A percentile compares a stretch with the other conserved stretches of the same genome.
These are phyloP conservation scores for Cephus nigrinus DNA, from an alignment of 2,888 invertebrate species.

Conservation along the genomic window DNA sequence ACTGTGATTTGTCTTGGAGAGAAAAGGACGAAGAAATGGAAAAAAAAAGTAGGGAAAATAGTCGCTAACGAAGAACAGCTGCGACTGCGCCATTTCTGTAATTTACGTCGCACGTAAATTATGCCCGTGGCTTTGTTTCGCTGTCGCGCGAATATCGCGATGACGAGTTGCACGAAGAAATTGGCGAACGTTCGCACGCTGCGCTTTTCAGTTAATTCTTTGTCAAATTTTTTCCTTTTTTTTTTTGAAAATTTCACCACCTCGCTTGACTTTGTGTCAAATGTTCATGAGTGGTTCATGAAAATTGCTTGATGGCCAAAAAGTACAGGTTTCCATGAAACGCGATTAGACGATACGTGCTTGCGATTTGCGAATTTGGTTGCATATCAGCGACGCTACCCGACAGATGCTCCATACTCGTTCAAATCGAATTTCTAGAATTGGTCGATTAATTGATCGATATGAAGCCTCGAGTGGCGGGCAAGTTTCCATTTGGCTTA, in stretches of 20 bases:
- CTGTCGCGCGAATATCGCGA: background rate
- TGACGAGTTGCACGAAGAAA: background rate
- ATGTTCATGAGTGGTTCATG: background rate
- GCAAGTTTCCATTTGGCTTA: background rate
- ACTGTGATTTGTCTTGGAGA: background rate
- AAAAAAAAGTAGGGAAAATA: background rate
- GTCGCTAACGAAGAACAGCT: background rate
- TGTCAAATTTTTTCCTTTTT: background rate
- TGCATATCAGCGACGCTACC: background rate
- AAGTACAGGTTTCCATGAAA: background rate
- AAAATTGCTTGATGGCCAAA: background rate
- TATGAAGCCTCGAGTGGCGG: background rate
- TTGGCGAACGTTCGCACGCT: background rate
- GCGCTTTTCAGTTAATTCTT: background rate
- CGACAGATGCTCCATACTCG: background rate
- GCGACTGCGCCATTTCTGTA: background rate
- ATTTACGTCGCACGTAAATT: background rate
- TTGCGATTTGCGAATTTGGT: background rate
- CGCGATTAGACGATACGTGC: background rate
- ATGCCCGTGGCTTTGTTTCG: background rate
- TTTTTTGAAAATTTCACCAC: background rate
- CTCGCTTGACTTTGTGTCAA: background rate
- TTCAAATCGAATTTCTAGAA: background rate
- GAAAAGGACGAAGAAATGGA: background rate
- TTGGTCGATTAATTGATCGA: background rate